These are phyloP conservation scores for Gorsachius magnificus DNA, from an alignment of 2,797 vertebrate genomes.

Conservation along the genomic window DNA sequence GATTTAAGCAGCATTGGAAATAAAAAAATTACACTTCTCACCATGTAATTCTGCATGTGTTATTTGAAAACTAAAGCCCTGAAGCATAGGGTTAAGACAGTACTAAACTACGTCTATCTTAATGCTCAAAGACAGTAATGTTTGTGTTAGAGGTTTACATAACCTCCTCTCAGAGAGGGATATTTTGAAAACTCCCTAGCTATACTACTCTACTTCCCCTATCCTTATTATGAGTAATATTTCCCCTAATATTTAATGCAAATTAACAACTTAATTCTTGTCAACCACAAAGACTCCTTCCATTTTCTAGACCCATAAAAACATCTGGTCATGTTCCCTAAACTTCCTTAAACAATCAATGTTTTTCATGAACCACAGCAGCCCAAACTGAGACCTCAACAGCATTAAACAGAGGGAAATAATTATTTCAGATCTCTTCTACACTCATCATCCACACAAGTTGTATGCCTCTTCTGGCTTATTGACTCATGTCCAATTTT, in stretches of 20 bases:
- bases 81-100: neutral
- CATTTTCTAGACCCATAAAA: neutral
- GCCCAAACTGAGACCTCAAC: neutral
- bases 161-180: neutral
- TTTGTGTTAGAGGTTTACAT: neutral
- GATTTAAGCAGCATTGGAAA: neutral
- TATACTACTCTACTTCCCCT: neutral
- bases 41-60: neutral
- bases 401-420: neutral
- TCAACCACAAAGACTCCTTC: neutral
- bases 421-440: neutral
- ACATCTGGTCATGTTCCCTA: neutral
- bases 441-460: neutral
- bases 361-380: neutral
- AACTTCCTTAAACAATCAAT: rapidly evolving
- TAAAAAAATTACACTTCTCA: neutral
- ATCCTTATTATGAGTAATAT: neutral
- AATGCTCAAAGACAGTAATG: neutral
- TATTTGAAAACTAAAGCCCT: neutral
- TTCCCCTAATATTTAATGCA: neutral
- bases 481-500: neutral
- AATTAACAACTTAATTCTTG: neutral
- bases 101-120: neutral
- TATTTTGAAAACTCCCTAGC: neutral
- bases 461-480: neutral